Percentiles rank a stretch among this genome's conserved stretches.
Conservation (phyloP, 1,140 invertebrate genomes). For the Phocides pigmalion region DNA sequence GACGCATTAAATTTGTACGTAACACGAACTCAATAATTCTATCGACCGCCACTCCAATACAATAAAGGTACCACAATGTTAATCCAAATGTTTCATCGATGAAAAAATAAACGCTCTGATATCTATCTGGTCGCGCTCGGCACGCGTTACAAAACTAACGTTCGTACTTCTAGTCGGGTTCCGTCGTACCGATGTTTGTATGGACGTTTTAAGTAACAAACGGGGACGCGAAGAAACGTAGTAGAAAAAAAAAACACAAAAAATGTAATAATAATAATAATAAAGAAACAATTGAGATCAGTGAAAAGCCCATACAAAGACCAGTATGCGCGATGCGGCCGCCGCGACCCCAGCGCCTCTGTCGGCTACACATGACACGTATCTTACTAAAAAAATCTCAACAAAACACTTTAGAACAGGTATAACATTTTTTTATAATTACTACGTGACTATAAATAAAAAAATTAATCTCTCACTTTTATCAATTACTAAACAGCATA, state of each 20-base stretch:
- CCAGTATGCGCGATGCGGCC: slow-evolving; percentile 39
- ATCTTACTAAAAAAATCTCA: too few species aligned
- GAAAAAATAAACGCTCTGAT: slow-evolving; percentile 74
- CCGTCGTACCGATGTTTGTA: slow-evolving; percentile 54
- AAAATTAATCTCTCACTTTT: too few species aligned
- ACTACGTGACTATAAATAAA: too few species aligned
- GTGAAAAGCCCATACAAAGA: slow-evolving; percentile 60
- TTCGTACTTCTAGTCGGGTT: slow-evolving; percentile 33
- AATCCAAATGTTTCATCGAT: slow-evolving; percentile 56
- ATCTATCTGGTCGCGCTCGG: slow-evolving; percentile 38
- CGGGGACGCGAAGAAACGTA: slow-evolving; percentile 39
- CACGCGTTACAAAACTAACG: slow-evolving; percentile 20
- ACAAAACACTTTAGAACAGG: too few species aligned
- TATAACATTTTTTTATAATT: too few species aligned
- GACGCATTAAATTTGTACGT: neutral
- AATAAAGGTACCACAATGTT: slow-evolving; percentile 35
- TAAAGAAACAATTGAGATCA: slow-evolving; percentile 63
- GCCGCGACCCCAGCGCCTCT: neutral
- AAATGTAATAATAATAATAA: slow-evolving; percentile 16
- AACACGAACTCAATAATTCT: slow-evolving; percentile 31
- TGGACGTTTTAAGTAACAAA: slow-evolving; percentile 55
- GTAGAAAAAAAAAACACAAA: slow-evolving; percentile 49
- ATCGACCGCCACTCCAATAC: slow-evolving; percentile 31
- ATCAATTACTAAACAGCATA: too few species aligned
- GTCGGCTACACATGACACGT: neutral